phyloP scores from a whole-genome alignment of 2,797 vertebrate species.

The Peromyscus aztecus region DNA sequence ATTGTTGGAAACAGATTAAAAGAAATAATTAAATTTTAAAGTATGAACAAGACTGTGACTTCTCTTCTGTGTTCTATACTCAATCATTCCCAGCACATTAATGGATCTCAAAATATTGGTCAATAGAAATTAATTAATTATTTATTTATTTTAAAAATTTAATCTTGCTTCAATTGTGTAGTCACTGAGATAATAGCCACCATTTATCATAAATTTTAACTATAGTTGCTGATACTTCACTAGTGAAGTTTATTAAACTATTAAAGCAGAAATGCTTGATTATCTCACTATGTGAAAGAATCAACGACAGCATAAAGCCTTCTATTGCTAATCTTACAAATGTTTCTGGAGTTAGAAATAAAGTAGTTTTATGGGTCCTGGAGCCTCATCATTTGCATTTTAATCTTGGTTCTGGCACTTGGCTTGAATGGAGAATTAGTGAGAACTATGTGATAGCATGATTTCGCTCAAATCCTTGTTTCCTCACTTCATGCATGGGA shows the following conservation, averaged over 20 bases:
- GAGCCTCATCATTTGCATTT: neutral
- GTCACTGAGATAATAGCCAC: neutral
- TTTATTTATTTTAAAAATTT: neutral
- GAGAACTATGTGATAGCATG: neutral
- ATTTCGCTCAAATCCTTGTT: neutral
- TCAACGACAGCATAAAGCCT: neutral
- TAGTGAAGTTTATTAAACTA: neutral
- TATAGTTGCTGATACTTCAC: neutral
- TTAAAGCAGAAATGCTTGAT: conserved; percentile 3
- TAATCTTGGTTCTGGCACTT: neutral
- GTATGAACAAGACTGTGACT: neutral
- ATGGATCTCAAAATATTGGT: neutral
- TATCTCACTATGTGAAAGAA: neutral
- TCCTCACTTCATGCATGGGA: neutral
- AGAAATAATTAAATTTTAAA: neutral
- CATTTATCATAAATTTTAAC: neutral
- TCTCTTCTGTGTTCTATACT: neutral
- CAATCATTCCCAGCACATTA: neutral
- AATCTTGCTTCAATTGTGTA: neutral
- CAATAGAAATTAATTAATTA: neutral
- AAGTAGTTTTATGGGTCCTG: neutral
- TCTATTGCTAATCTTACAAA: neutral
- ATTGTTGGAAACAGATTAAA: neutral
- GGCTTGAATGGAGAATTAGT: neutral
- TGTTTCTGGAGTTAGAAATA: neutral